These are phyloP conservation scores for Tetrao urogallus DNA, from an alignment of 2,113 vertebrate species.

Conservation along the genomic window DNA sequence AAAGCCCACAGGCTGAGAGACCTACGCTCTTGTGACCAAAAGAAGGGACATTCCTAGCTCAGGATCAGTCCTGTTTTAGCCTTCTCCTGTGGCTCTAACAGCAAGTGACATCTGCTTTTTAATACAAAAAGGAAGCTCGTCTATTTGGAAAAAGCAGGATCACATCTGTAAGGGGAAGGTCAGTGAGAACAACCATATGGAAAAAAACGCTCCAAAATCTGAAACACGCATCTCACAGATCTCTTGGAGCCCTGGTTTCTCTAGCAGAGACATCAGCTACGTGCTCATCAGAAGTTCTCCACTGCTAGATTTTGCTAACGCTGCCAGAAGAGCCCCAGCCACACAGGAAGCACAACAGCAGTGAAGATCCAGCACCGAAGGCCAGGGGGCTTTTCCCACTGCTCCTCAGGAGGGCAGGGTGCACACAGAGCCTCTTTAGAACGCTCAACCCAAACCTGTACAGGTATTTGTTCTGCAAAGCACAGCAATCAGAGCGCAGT, in stretches of 20 bases:
- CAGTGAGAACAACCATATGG: neutral
- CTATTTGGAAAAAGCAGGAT: neutral
- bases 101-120: neutral
- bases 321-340: neutral
- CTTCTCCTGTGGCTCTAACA: neutral
- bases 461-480: neutral
- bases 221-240: neutral
- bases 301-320: neutral
- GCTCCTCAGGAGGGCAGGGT: neutral
- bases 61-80: neutral
- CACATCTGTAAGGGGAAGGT: neutral
- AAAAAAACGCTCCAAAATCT: neutral
- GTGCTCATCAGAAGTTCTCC: neutral
- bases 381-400: neutral
- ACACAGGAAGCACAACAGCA: neutral
- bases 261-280: neutral
- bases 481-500: neutral
- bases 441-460: neutral
- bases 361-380: neutral
- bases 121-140: neutral
- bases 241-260: neutral
- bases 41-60: neutral
- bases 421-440: neutral
- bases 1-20: neutral
- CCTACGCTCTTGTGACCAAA: neutral